These are phyloP conservation scores for Erinaceus europaeus DNA, from an alignment of 2,113 vertebrate genomes.

Conservation along the genomic window DNA sequence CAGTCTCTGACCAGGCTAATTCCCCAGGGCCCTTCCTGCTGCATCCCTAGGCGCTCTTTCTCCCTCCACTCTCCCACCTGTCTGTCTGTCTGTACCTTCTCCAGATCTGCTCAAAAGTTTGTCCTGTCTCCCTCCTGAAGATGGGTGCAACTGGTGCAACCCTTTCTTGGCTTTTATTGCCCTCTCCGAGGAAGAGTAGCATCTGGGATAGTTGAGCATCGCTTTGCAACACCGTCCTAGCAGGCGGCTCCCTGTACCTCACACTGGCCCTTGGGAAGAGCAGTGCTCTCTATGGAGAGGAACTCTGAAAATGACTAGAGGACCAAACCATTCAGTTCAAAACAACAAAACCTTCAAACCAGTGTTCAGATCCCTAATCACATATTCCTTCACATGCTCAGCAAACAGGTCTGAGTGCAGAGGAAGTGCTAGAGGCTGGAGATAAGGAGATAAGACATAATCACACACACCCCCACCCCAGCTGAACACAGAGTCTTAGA, in stretches of 20 bases:
- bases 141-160: not conserved
- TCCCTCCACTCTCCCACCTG: not conserved
- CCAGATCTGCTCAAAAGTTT: not conserved
- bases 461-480: not conserved
- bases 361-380: not conserved
- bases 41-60: no score
- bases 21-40: not conserved
- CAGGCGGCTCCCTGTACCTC: no score
- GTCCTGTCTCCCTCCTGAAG: not conserved
- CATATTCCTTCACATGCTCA: not conserved
- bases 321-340: not conserved
- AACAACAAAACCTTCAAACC: not conserved
- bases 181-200: not conserved
- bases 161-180: not conserved
- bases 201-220: not conserved
- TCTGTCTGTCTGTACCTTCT: not conserved
- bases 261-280: slow-evolving; percentile 13
- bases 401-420: not conserved
- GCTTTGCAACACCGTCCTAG: not conserved
- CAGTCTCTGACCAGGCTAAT: not conserved
- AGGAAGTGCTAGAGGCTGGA: not conserved
- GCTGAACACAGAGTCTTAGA: not conserved
- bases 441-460: not conserved
- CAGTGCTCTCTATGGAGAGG: not conserved
- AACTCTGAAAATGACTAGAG: not conserved